Base-by-base conservation (phyloP, 2,888 invertebrate genomes). In the Heliconius ethilla region DNA sequence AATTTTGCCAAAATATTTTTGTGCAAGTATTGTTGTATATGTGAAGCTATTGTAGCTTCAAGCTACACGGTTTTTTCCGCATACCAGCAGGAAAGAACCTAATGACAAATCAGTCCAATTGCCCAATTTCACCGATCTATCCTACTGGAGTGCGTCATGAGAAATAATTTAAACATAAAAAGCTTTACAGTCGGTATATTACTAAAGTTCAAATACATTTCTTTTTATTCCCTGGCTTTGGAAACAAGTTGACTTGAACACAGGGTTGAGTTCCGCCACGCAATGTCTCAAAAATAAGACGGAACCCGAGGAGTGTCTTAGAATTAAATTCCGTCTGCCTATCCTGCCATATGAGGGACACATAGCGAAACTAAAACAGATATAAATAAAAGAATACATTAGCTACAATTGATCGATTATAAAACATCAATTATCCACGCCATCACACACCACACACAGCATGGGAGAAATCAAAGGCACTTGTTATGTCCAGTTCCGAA, bases 391-490 rank as follows among this genome's bases (percentile, higher is more conserved):
- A n/a, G 4, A 9, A 59, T 59, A n/a, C 59, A 4, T 63, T 13
- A 27, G 11, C 15, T 63, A 25, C 62, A 69, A 69, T 25, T 40
- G 37, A 69, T 69, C n/a, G 37, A n/a, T 67, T n/a, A 67, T 37
- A 67, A 37, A 37, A 82, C 80, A 82, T 81, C 82, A 78, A 81
- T 82, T 83, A 83, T 81, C 74, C 63, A 80, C 82, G 85, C 86
- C 78, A 81, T 82, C 85, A 85, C 86, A 89, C 89, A 89, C 87
- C 51, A 51, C 18, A 40, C 11, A 40, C 40, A 3, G 40, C 89
- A 87, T 87, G 83, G 79, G 80, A 82, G 84, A 72, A 84, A 86
- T 86, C 87, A 88, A 89, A 87, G 89, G 87, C n/a, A 87, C 25
- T 25, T 40, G 40, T 69, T 69, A 86, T 86, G 86, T 73, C 83